These are phyloP conservation scores for Crematogaster levior DNA, from an alignment of 2,888 invertebrate genomes.

Conservation along the genomic window DNA sequence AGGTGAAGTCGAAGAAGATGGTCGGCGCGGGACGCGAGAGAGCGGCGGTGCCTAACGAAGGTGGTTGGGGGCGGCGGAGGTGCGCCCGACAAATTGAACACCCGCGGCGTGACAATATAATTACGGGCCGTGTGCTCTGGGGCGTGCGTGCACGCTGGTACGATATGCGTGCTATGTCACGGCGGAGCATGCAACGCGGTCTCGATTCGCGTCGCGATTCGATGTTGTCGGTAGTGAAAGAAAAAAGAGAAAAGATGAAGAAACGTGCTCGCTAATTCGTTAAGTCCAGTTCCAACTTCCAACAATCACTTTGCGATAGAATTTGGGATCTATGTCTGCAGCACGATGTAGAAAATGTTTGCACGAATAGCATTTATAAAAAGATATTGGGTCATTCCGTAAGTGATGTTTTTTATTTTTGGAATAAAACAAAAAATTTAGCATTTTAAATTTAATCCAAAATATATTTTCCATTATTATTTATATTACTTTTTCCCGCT, in stretches of 20 bases:
- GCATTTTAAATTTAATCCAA: no score
- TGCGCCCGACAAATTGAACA: conserved; percentile 34
- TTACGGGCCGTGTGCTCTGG: conserved; percentile 22
- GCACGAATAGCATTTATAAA: no score
- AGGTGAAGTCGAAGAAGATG: neutral
- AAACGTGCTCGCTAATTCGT: neutral
- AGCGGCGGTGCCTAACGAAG: conserved; percentile 16
- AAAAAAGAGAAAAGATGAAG: neutral
- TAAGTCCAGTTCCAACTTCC: neutral
- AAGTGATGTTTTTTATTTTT: no score
- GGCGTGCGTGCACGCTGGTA: conserved; percentile 12
- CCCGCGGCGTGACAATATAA: conserved; percentile 41
- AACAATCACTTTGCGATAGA: neutral
- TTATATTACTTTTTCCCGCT: no score
- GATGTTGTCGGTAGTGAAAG: neutral
- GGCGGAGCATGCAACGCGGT: neutral
- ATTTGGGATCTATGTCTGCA: neutral
- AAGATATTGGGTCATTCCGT: no score
- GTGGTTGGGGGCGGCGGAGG: conserved; percentile 7
- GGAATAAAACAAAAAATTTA: no score
- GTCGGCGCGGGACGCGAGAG: neutral
- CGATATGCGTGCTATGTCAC: conserved; percentile 9
- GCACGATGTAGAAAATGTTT: no score
- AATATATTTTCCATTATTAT: no score
- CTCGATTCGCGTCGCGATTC: neutral